phyloP scores from a whole-genome alignment of 1,140 invertebrate genomes.

The Heliothis virescens region DNA sequence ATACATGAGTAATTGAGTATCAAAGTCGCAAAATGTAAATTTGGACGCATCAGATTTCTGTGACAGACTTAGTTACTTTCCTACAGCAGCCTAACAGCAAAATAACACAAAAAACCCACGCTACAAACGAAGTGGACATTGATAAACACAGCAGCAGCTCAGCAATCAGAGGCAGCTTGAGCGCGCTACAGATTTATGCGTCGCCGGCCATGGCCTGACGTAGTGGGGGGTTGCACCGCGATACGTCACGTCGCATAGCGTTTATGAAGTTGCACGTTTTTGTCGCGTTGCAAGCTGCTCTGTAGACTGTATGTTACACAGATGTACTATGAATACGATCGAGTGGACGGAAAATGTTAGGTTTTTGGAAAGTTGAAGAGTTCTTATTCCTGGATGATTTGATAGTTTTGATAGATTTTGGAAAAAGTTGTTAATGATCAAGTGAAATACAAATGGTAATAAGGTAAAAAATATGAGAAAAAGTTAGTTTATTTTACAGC shows the following conservation, averaged over 20 bases:
- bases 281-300: neutral
- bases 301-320: neutral
- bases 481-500: too few relatives aligned
- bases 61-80: too few relatives aligned
- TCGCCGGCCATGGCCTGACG: neutral
- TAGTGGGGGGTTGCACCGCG: neutral
- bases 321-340: neutral
- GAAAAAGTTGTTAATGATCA: too few relatives aligned
- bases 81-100: neutral
- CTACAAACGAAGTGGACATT: neutral
- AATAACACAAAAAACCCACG: neutral
- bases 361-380: neutral
- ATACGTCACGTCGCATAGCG: neutral
- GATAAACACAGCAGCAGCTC: neutral
- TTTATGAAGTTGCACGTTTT: conserved; percentile 28
- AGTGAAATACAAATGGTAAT: too few relatives aligned
- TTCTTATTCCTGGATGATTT: too few relatives aligned
- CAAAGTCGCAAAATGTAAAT: too few relatives aligned
- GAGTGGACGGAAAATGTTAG: neutral
- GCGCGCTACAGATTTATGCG: neutral
- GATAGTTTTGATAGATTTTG: too few relatives aligned
- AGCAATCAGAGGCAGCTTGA: conserved; percentile 18
- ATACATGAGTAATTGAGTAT: too few relatives aligned
- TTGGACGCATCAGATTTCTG: too few relatives aligned
- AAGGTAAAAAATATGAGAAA: too few relatives aligned